Evolutionary conservation across 1,140 invertebrate species (phyloP).

Genomic region (Seison nebaliae): DNA sequence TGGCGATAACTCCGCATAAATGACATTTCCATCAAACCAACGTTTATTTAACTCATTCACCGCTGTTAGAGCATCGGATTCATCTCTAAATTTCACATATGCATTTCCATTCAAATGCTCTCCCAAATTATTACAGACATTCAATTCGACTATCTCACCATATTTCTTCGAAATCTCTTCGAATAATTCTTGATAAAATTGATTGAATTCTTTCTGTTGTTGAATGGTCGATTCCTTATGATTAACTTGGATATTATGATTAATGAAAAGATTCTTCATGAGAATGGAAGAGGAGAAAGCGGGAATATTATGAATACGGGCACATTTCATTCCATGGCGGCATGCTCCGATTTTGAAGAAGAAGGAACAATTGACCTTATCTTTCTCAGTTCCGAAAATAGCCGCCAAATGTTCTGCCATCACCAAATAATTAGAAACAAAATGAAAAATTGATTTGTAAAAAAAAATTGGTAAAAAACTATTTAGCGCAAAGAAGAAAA

Average conservation of each 20-base stretch:
- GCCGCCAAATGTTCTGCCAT: slow-evolving; percentile 97
- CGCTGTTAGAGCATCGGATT: slow-evolving; percentile 88
- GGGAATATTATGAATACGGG: slow-evolving; percentile 87
- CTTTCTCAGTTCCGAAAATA: slow-evolving; percentile 97
- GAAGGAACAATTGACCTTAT: slow-evolving; percentile 87
- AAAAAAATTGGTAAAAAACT: too few relatives aligned
- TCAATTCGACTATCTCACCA: slow-evolving; percentile 98
- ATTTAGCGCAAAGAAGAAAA: too few relatives aligned
- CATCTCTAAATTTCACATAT: slow-evolving; percentile 52
- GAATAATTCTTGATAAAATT: slow-evolving; percentile 97
- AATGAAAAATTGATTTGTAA: too few relatives aligned
- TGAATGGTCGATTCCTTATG: slow-evolving; percentile 11
- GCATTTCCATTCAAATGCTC: slow-evolving; percentile 63
- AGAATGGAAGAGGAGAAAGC: slow-evolving; percentile 86
- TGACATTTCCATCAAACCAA: slow-evolving; percentile 92
- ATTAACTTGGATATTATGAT: slow-evolving; percentile 58
- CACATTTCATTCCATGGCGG: slow-evolving; percentile 85
- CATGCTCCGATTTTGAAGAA: slow-evolving; percentile 99
- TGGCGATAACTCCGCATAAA: slow-evolving; percentile 84
- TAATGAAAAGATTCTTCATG: slow-evolving; percentile 83
- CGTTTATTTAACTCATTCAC: slow-evolving; percentile 84
- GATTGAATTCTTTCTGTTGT: slow-evolving; percentile 92
- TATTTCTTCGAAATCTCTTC: slow-evolving; percentile 93
- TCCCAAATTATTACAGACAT: slow-evolving; percentile 92
- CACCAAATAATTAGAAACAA: too few relatives aligned